Base-by-base conservation (phyloP, 2,113 vertebrate species). In the Neolamprologus falcicula region DNA sequence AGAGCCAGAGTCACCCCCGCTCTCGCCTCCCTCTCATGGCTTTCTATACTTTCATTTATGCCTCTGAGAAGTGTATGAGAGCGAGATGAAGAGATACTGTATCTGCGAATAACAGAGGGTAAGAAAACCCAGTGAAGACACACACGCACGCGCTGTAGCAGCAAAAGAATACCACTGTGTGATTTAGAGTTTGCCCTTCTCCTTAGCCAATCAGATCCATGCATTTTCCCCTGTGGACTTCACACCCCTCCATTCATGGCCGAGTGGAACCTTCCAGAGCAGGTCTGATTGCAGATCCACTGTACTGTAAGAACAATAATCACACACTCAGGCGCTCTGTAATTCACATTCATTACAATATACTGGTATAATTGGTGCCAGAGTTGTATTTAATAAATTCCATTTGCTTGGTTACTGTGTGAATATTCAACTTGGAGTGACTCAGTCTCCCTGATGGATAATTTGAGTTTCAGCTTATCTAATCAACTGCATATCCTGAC, bases 211-310 rank as follows among this genome's bases (percentile, higher is more conserved):
- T 93, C 90, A 90, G 26, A 88, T 82, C 17, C 21, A 7, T 78
- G 10, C 1, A 3, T 61, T 86, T n/a, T 21, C 71, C 82, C 53
- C 14, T 8, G 1, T 6, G 80, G 66, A 47, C 47, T 9, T 28
- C 86, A 92, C 92, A 90, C 89, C 90, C 91, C 90, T 89, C 53
- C 85, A 88, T 89, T 86, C 84, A 89, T 26, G 54, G 35, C 47
- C 3, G 11, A 87, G 82, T 91, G 88, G 91, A 93, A 88, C 24
- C 21, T 92, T 91, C 85, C 61, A 80, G 66, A 89, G 85, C 80
- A 66, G 86, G 63, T 89, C 86, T 92, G 89, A 91, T 47, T 87
- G 91, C 82, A 78, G 85, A 26, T 78, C 73, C 47, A n/a, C 76
- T 83, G 63, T 54, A 84, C 66, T 59, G 52, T 50, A 82, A 83